These are phyloP conservation scores for Scomberomorus guttatus DNA, from an alignment of 2,797 vertebrate species.

Conservation along the genomic window DNA sequence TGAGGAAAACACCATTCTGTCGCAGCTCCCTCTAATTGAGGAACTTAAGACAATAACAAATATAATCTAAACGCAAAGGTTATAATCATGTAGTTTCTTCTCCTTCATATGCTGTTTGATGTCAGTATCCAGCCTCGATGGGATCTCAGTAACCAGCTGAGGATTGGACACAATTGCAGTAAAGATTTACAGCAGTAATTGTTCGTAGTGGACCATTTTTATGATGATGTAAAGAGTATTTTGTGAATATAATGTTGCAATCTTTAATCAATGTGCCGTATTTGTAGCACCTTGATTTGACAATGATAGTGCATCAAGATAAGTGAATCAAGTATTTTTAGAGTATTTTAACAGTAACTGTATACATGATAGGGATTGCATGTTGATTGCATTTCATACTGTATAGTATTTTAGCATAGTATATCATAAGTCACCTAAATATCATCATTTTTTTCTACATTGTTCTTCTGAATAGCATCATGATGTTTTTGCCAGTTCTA, in stretches of 20 bases:
- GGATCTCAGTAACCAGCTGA: slow-evolving; percentile 5
- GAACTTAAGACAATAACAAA: slow-evolving; percentile 60
- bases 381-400: background rate
- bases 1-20: slow-evolving; percentile 52
- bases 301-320: background rate
- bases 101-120: slow-evolving; percentile 45
- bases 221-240: background rate
- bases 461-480: background rate
- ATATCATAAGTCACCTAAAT: background rate
- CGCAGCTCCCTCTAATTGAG: slow-evolving; percentile 28
- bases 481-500: background rate
- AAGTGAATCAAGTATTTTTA: background rate
- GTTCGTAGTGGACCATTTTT: background rate
- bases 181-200: slow-evolving; percentile 9
- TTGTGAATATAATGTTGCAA: slow-evolving; percentile 21
- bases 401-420: background rate
- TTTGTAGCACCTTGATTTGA: slow-evolving; percentile 1
- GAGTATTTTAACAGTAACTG: background rate
- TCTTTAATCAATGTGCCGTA: background rate
- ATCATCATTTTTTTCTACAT: background rate
- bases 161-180: slow-evolving; percentile 11
- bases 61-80: slow-evolving; percentile 50
- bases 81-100: slow-evolving; percentile 26
- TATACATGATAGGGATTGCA: background rate
- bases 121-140: background rate